Evolutionary conservation across 2,797 vertebrate species (phyloP), one percentile per base, ranked within the genome.

Genomic region (Clarias laeviceps): DNA sequence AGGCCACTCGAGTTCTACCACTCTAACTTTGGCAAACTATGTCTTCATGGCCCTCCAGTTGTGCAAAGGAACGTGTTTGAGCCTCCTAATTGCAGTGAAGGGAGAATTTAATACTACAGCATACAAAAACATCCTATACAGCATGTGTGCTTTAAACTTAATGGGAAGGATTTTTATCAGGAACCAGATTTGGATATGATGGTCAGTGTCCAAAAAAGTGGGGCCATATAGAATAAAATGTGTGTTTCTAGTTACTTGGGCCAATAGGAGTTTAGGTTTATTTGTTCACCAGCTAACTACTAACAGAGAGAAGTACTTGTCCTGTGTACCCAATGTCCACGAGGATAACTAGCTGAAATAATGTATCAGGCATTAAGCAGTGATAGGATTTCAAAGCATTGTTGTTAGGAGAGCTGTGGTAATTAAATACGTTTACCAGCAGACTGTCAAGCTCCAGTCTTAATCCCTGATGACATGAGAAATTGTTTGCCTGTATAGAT

Each of bases 401-500:
- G 50, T 82, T 77, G 29, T 69, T 34, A 89, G 78, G 83, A 62
- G 29, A 32, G 68, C 34, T 22, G 22, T 54, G n/a, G 40, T 66
- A 80, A 80, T 80, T 80, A 73, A 54, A 74, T 73, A 56, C 18
- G 27, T 72, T 64, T 17, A 62, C 77, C 37, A 82, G 65, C 40
- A 45, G 79, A 27, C 64, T 85, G 84, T 88, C 87, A 84, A 91
- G 90, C 64, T 80, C 54, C n/a, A 37, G 66, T 3, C 32, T 79
- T 65, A 59, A 57, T 32, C 78, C 64, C 56, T 56, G 24, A 78
- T 45, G 78, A 82, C 27, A 57, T 88, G 88, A 88, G 65, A 61
- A 82, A 86, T 81, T 66, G 82, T 83, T 66, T 64, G 78, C 66
- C 34, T 32, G n/a, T 73, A 37, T 61, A 84, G 74, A 91, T 85